Conservation (phyloP, 2,888 invertebrate species). For the Anagyrus pseudococci region DNA sequence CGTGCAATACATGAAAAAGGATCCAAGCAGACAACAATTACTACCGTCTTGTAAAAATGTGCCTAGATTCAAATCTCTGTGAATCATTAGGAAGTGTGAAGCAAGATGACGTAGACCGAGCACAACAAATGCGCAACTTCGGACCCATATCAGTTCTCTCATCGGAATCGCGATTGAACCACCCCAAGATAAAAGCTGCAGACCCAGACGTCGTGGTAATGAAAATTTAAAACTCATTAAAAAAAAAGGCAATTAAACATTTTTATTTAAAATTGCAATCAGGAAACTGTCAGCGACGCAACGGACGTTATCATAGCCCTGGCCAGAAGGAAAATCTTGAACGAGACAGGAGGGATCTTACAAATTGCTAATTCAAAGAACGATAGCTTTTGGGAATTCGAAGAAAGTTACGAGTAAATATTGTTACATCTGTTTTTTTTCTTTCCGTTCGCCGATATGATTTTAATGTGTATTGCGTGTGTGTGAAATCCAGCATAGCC, state of each 20-base stretch:
- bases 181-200: neutral
- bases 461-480: too few relatives aligned
- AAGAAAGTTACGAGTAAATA: neutral
- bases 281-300: neutral
- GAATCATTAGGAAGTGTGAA: neutral
- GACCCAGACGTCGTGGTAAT: neutral
- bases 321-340: neutral
- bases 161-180: neutral
- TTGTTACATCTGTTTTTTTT: neutral
- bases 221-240: too few relatives aligned
- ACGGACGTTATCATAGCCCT: neutral
- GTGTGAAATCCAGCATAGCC: neutral
- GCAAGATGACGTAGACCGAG: neutral
- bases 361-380: neutral
- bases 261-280: neutral
- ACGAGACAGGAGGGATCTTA: neutral
- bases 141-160: neutral
- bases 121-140: neutral
- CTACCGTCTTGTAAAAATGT: neutral
- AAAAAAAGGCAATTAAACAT: too few relatives aligned
- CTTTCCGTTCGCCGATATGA: too few relatives aligned
- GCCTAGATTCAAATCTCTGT: neutral
- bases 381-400: neutral
- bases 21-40: neutral
- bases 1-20: neutral